Evolutionary conservation across 1,140 invertebrate genomes (phyloP).

Genomic region (Drosophila takahashii): DNA sequence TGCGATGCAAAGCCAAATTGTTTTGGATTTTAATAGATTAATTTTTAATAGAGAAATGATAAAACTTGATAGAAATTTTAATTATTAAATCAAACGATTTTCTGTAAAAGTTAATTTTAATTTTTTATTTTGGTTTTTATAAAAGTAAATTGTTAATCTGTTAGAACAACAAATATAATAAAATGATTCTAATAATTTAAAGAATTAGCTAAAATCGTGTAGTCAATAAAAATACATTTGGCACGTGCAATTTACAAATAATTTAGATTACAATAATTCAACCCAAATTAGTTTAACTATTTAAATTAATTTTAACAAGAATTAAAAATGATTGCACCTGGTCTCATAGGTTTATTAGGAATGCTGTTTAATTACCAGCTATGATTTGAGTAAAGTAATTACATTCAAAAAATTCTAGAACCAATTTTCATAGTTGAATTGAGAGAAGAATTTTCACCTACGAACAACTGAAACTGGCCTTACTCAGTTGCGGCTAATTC

Average conservation of each 20-base stretch:
- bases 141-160: no score
- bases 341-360: neutral
- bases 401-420: neutral
- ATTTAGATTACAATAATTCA: neutral
- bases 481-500: constrained; percentile 1
- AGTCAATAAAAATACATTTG: neutral
- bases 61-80: neutral
- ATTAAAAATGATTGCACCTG: neutral
- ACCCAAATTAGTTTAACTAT: neutral
- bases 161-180: no score
- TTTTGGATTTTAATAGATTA: neutral
- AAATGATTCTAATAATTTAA: no score
- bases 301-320: neutral
- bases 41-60: neutral
- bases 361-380: neutral
- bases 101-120: no score
- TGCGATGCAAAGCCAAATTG: neutral
- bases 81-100: neutral
- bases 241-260: neutral
- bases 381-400: neutral
- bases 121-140: no score
- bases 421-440: neutral
- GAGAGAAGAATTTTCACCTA: neutral
- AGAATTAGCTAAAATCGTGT: neutral
- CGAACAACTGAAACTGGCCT: neutral